These are phyloP conservation scores for Pristionchus mayeri DNA, from an alignment of 2,888 invertebrate species.

Conservation along the genomic window DNA sequence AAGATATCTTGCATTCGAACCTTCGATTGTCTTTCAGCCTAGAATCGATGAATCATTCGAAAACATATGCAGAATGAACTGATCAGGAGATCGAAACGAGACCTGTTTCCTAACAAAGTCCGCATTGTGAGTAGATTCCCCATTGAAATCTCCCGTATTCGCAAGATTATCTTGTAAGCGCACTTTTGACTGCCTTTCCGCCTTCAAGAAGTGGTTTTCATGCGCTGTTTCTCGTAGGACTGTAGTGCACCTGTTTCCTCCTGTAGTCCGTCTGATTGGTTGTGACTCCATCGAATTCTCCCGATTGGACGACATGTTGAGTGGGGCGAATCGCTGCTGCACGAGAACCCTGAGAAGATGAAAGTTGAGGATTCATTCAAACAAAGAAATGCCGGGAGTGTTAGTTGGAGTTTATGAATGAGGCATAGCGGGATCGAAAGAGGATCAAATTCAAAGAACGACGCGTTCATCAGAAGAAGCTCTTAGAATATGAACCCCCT, in stretches of 20 bases:
- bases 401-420: too few relatives aligned
- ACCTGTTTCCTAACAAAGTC: slow-evolving; percentile 53
- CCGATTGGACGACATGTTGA: slow-evolving; percentile 47
- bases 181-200: slow-evolving; percentile 23
- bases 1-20: slow-evolving; percentile 53
- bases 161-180: slow-evolving; percentile 15
- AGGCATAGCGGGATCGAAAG: too few relatives aligned
- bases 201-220: slow-evolving; percentile 13
- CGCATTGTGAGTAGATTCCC: slow-evolving; percentile 50
- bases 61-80: too few relatives aligned
- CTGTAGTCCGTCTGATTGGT: slow-evolving; percentile 52
- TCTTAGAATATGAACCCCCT: too few relatives aligned
- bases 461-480: too few relatives aligned
- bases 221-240: not conserved
- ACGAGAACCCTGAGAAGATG: slow-evolving; percentile 48
- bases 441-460: too few relatives aligned
- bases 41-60: too few relatives aligned
- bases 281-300: slow-evolving; percentile 53
- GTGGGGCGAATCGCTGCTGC: slow-evolving; percentile 17
- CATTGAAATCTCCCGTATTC: slow-evolving; percentile 51
- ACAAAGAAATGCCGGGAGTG: too few relatives aligned
- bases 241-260: slow-evolving; percentile 49
- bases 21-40: slow-evolving; percentile 52
- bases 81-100: not conserved
- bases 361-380: too few relatives aligned